Percentiles rank a stretch among this genome's conserved stretches.
Evolutionary conservation across 2,797 vertebrate species (phyloP).

Genomic region (Acropternis orthonyx): DNA sequence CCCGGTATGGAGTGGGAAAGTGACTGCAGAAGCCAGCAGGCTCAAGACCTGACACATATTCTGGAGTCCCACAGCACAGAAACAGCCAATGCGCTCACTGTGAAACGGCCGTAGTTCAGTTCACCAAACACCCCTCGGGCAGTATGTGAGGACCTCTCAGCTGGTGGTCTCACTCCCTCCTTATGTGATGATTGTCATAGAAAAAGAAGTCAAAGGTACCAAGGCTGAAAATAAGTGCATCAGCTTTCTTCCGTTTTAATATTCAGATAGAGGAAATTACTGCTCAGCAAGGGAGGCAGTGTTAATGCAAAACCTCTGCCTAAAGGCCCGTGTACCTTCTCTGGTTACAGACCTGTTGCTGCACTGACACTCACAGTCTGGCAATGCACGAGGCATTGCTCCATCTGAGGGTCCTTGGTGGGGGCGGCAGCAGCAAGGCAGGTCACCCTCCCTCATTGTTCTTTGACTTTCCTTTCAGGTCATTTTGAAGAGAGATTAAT

Average conservation of each 20-base stretch:
- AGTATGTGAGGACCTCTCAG: neutral
- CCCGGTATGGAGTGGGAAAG: fast-evolving
- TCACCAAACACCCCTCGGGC: neutral
- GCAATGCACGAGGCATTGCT: neutral
- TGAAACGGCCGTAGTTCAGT: neutral
- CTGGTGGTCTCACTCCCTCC: neutral
- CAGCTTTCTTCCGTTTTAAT: neutral
- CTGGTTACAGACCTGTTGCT: neutral
- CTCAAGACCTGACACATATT: neutral
- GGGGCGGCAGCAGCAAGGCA: neutral
- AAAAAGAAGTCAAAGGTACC: neutral
- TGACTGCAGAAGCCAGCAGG: neutral
- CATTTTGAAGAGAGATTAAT: slow-evolving; percentile 53
- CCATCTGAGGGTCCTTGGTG: neutral
- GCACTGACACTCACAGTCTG: neutral
- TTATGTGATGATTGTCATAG: neutral
- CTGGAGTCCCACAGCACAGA: neutral
- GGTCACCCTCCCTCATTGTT: slow-evolving; percentile 11
- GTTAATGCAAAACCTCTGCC: neutral
- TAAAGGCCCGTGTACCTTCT: neutral
- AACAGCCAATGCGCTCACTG: neutral
- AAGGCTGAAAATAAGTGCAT: neutral
- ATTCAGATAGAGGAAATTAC: neutral
- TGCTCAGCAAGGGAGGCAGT: neutral
- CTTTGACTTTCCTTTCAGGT: slow-evolving; percentile 45